phyloP scores from a whole-genome alignment of 2,797 vertebrate genomes.

The Tolypeutes matacus region DNA sequence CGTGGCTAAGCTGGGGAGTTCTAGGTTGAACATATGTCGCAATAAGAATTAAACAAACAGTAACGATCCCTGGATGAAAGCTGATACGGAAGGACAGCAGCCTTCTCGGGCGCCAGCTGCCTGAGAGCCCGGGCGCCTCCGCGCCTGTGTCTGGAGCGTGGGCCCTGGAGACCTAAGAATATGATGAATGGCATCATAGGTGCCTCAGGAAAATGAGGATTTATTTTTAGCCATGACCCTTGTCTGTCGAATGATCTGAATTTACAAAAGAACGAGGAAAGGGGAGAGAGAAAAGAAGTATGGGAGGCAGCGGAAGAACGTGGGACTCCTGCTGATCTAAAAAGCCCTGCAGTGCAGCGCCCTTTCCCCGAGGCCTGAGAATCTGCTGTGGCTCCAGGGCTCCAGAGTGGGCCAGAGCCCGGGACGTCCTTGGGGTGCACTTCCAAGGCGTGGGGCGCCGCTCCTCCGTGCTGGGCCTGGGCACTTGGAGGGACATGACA shows the following conservation, averaged over 20 bases:
- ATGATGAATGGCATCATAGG: conserved; percentile 6
- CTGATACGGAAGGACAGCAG: neutral
- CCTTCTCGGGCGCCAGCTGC: too few relatives aligned
- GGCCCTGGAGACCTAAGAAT: conserved; percentile 18
- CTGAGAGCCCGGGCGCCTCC: neutral
- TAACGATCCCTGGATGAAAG: neutral
- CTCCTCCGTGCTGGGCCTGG: neutral
- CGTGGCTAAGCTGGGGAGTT: too few relatives aligned
- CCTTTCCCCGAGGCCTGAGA: conserved; percentile 21
- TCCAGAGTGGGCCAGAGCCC: neutral
- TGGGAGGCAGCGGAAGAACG: conserved; percentile 58
- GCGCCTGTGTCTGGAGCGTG: neutral
- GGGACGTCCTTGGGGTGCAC: neutral
- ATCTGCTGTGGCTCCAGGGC: neutral
- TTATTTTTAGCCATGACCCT: conserved; percentile 82
- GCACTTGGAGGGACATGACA: neutral
- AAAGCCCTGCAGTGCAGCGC: conserved; percentile 59
- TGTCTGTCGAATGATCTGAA: conserved; percentile 75
- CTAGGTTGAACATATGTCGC: too few relatives aligned
- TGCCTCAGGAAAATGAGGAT: conserved; percentile 75
- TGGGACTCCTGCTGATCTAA: conserved; percentile 75
- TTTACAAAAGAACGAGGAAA: conserved; percentile 70
- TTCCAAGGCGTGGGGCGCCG: neutral
- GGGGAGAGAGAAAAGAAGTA: conserved; percentile 67
- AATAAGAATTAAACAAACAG: too few relatives aligned